Evolutionary conservation across 2,113 vertebrate genomes (phyloP), one percentile per base, ranked within the genome.

Genomic region (Amblyopsis rosae): DNA sequence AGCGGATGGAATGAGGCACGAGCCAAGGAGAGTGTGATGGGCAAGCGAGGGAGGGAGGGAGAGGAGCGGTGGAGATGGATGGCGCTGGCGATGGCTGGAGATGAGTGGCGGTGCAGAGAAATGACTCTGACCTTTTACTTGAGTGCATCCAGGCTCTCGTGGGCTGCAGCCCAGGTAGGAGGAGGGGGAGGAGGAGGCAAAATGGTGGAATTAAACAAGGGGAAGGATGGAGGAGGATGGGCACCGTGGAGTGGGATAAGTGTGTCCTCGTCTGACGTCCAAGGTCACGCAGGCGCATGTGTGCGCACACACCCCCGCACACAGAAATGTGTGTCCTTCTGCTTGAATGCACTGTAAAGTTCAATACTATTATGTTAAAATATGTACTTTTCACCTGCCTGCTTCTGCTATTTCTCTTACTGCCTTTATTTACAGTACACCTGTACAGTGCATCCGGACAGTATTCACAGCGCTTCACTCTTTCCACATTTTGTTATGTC

Each of bases 81-180:
- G 60, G 26, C 49, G 0, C 6, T 49, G 11, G 62, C 65, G 6
- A 26, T n/a, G 1, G 58, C 55, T 3, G 1, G 10, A 15, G 9
- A 33, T 80, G 75, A 57, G 9, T 15, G 46, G 41, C 45, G 68
- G 71, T 71, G 51, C 67, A 75, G 76, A 73, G 68, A 86, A 86
- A 87, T 84, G 64, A 62, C 56, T 79, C 73, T 87, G 86, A 89
- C 89, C 89, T 91, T 89, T 87, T 79, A 73, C 69, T 77, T 77
- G 75, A 91, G 88, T 89, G 85, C 81, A 76, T 72, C 19, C 70
- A 4, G 47, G 69, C 74, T 85, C 84, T 86, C 69, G 12, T 57
- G 75, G 80, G 80, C 72, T 85, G 87, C 71, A 80, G 68, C 76
- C 70, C 19, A 75, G 80, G 83, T 76, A 72, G 75, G 72, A 56